Conservation (phyloP, 2,797 vertebrate genomes). For the Melanogrammus aeglefinus region DNA sequence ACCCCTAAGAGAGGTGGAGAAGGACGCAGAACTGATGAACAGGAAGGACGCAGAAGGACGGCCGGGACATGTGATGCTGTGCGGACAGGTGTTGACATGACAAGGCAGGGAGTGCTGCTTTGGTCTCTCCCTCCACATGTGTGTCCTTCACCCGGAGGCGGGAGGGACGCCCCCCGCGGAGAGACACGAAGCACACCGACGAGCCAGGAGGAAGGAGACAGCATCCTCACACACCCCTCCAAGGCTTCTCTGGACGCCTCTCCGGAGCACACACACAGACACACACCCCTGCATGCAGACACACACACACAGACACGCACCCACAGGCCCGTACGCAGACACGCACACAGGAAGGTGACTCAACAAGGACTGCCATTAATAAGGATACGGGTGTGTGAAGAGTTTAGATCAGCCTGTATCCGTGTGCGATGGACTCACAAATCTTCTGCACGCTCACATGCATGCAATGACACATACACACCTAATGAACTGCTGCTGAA, state of each 20-base stretch:
- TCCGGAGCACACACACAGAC: neutral
- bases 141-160: slow-evolving; percentile 23
- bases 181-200: slow-evolving; percentile 22
- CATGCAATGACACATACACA: neutral
- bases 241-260: slow-evolving; percentile 1
- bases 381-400: slow-evolving; percentile 12
- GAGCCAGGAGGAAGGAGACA: slow-evolving; percentile 22
- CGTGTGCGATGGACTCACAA: neutral
- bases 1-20: too few relatives aligned
- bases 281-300: slow-evolving; percentile 4
- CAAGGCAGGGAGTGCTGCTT: neutral
- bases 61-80: neutral
- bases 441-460: slow-evolving; percentile 12
- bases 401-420: slow-evolving; percentile 12
- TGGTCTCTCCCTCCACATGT: neutral
- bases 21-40: neutral
- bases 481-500: slow-evolving; percentile 47
- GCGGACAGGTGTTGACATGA: slow-evolving; percentile 14
- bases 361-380: slow-evolving; percentile 19
- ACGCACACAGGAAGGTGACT: neutral
- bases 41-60: slow-evolving; percentile 6
- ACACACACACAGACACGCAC: neutral
- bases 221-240: slow-evolving; percentile 20
- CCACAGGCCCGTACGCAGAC: slow-evolving; percentile 7
- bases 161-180: slow-evolving; percentile 30